Evolutionary conservation across 2,113 vertebrate species (phyloP).

Genomic region (Hypanus sabinus): DNA sequence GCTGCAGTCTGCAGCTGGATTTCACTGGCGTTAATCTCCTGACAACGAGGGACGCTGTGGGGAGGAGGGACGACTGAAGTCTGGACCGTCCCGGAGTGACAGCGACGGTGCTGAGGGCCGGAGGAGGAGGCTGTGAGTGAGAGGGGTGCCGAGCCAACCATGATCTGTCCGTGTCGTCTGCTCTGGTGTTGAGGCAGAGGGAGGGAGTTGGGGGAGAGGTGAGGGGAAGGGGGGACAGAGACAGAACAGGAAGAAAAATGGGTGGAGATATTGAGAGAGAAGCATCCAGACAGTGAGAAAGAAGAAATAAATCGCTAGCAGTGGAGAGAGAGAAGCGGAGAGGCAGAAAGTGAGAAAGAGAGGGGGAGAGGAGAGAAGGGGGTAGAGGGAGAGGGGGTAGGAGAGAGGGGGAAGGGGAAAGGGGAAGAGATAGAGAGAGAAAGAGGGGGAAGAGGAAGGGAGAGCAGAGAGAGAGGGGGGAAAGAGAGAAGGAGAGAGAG

Average conservation of each 20-base stretch:
- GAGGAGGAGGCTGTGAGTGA: background rate
- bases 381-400: background rate
- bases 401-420: background rate
- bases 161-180: background rate
- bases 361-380: no score
- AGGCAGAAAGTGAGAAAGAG: no score
- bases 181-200: background rate
- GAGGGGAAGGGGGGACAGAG: background rate
- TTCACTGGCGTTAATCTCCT: background rate
- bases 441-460: background rate
- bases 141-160: background rate
- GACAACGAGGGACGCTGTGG: background rate
- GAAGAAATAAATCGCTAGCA: no score
- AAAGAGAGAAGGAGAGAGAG: no score
- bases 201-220: slow-evolving; percentile 41
- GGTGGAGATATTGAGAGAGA: no score
- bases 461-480: background rate
- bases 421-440: background rate
- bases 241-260: no score
- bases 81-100: no score
- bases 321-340: no score
- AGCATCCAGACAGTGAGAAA: no score
- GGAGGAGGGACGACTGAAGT: no score
- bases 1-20: background rate
- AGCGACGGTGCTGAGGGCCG: no score